Evolutionary conservation across 2,113 vertebrate species (phyloP).

Genomic region (Carassius carassius): DNA sequence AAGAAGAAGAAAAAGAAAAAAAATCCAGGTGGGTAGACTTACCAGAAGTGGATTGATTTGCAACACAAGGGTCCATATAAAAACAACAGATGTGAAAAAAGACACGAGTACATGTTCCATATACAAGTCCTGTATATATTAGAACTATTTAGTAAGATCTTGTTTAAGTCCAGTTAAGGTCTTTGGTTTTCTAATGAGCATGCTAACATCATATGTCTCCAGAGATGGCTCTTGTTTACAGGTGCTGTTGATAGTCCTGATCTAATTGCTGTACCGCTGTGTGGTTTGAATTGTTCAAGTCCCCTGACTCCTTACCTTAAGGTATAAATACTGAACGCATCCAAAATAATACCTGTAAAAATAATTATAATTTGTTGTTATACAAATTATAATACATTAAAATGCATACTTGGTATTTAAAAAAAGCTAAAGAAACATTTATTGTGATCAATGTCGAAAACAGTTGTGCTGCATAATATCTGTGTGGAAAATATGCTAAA

Average conservation of each 20-base stretch:
- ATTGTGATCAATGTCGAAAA: too few relatives aligned
- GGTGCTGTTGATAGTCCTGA: slow-evolving; percentile 4
- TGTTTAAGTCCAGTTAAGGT: neutral
- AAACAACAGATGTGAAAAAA: neutral
- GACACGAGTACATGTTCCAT: neutral
- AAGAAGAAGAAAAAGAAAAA: neutral
- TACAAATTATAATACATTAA: neutral
- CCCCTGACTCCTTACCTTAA: slow-evolving; percentile 40
- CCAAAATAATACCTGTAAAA: neutral
- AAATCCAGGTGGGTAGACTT: neutral
- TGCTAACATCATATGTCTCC: neutral
- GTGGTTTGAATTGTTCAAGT: slow-evolving; percentile 59
- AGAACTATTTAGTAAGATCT: neutral
- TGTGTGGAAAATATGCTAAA: too few relatives aligned
- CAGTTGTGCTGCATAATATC: too few relatives aligned
- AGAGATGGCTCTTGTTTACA: slow-evolving; percentile 37
- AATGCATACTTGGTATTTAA: neutral
- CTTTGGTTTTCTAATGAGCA: neutral
- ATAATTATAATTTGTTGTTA: neutral
- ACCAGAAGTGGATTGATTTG: neutral
- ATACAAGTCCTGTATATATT: too few relatives aligned
- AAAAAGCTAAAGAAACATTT: too few relatives aligned
- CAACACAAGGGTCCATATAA: neutral
- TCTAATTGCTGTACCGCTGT: slow-evolving; percentile 50
- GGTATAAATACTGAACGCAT: neutral